phyloP scores from a whole-genome alignment of 2,797 vertebrate genomes.

The Sebastiscus tertius region DNA sequence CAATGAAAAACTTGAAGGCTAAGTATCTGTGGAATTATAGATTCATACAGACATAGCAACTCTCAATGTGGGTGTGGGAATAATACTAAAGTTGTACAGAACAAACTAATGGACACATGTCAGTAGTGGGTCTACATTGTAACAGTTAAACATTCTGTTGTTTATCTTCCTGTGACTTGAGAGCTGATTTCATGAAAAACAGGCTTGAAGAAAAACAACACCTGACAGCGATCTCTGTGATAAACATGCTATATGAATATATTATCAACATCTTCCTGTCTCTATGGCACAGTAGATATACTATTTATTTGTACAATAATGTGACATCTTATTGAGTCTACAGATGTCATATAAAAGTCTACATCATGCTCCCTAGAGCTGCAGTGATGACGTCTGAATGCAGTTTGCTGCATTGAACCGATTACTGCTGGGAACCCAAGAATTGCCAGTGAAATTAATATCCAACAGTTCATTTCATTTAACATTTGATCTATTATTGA shows the following conservation, averaged over 20 bases:
- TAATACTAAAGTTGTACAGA: background rate
- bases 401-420: background rate
- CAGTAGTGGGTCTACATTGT: background rate
- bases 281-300: background rate
- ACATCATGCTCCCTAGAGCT: background rate
- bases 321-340: background rate
- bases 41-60: background rate
- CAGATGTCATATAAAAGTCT: background rate
- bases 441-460: background rate
- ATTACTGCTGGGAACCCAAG: background rate
- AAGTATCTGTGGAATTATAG: constrained; percentile 5
- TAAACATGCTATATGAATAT: background rate
- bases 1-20: background rate
- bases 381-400: background rate
- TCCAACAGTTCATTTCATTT: constrained; percentile 2
- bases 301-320: background rate
- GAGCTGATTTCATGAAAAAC: background rate
- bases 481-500: background rate
- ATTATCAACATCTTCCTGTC: background rate
- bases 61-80: background rate
- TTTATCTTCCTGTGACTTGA: background rate
- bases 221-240: background rate
- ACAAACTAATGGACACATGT: constrained; percentile 3
- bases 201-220: background rate
- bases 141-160: background rate